These are phyloP conservation scores for Caprella mutica DNA, from an alignment of 2,888 invertebrate species.

Conservation along the genomic window DNA sequence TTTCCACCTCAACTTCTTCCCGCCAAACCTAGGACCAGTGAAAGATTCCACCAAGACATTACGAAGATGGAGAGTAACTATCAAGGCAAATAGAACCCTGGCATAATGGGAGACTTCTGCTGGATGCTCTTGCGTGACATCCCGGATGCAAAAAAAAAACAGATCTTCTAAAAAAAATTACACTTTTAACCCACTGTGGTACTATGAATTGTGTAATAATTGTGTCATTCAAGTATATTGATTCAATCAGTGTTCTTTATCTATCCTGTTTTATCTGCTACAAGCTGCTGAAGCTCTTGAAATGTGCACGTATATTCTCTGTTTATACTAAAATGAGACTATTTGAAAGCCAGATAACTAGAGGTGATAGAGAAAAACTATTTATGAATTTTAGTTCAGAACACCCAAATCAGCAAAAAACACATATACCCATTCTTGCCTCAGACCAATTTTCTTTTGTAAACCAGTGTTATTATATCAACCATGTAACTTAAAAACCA, in stretches of 20 bases:
- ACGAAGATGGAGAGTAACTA: not conserved
- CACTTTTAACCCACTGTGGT: not conserved
- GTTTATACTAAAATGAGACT: not conserved
- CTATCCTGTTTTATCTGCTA: not conserved
- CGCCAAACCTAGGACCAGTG: not conserved
- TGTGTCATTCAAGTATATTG: constrained; percentile 3
- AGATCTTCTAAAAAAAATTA: constrained; percentile 3
- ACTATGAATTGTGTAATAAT: constrained; percentile 6
- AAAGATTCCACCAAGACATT: constrained; percentile 1
- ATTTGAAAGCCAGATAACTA: not conserved
- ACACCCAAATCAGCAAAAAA: not conserved
- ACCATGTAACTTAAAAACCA: no score
- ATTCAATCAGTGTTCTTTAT: not conserved
- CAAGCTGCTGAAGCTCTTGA: not conserved
- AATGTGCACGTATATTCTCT: not conserved
- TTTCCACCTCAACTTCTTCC: not conserved
- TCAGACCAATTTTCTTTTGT: not conserved
- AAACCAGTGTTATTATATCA: no score
- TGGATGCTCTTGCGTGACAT: not conserved
- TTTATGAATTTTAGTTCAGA: not conserved
- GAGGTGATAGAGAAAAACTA: constrained; percentile 3
- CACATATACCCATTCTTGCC: not conserved
- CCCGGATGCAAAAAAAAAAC: not conserved
- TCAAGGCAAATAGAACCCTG: not conserved
- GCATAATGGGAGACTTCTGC: not conserved